Evolutionary conservation across 1,140 invertebrate species (phyloP).

Genomic region (Lasioglossum baleicum): DNA sequence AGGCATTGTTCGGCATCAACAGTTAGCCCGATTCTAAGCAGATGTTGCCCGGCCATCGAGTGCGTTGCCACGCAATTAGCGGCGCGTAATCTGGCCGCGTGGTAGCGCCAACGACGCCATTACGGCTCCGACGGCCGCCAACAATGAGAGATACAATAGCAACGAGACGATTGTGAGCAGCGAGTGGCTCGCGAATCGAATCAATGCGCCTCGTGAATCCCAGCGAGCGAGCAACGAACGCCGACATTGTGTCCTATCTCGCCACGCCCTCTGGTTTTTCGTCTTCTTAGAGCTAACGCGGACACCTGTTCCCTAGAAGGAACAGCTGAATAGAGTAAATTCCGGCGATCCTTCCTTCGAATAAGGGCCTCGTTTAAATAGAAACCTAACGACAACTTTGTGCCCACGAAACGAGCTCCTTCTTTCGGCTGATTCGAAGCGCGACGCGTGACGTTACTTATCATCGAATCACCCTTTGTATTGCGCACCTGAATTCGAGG

Average conservation of each 20-base stretch:
- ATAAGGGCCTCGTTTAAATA: slow-evolving; percentile 56
- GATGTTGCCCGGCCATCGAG: slow-evolving; percentile 65
- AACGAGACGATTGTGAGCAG: slow-evolving; percentile 41
- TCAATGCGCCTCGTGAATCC: slow-evolving; percentile 22
- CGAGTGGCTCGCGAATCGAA: slow-evolving; percentile 31
- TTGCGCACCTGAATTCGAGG: not conserved
- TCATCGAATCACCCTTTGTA: not conserved
- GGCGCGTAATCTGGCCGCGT: slow-evolving; percentile 71
- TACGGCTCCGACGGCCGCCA: slow-evolving; percentile 37
- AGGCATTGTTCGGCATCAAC: slow-evolving; percentile 45
- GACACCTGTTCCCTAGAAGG: slow-evolving; percentile 55
- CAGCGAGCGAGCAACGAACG: not conserved
- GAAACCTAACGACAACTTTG: slow-evolving; percentile 36
- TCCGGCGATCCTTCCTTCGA: slow-evolving; percentile 65
- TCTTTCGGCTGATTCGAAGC: slow-evolving; percentile 17
- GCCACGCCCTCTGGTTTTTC: slow-evolving; percentile 35
- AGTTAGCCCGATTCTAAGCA: slow-evolving; percentile 70
- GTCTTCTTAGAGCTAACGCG: slow-evolving; percentile 23
- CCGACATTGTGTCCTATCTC: slow-evolving; percentile 9
- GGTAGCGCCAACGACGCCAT: slow-evolving; percentile 68
- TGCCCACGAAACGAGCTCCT: not conserved
- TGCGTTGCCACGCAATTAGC: slow-evolving; percentile 65
- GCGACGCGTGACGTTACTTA: slow-evolving; percentile 44
- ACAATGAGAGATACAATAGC: slow-evolving; percentile 46
- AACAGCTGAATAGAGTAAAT: slow-evolving; percentile 69